Evolutionary conservation across 2,888 invertebrate genomes (phyloP), one percentile per base, ranked within the genome.

Genomic region (Abrostola tripartita): DNA sequence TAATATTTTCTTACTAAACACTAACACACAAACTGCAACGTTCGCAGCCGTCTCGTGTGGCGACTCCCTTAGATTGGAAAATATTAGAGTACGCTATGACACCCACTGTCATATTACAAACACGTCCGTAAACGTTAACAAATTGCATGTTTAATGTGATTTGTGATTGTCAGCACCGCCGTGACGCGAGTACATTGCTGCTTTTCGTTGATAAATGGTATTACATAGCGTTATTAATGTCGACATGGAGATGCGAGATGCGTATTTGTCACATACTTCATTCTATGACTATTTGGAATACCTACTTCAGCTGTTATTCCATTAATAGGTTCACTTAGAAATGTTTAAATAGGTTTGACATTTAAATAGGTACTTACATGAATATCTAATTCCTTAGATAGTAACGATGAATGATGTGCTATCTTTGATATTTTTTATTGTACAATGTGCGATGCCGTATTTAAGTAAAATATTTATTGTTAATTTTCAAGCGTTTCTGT

Each of bases 81-180:
- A 74, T 67, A 71, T 71, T 61, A 71, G 57, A 68, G 74, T 42
- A 42, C 59, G 64, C 61, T 65, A 68, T 70, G 66, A 68, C 69
- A 74, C 64, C 63, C 10, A 38, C 61, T 64, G 64, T 78, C 74
- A 69, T 65, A 73, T 73, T 68, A 68, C 57, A 49, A 47, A 62
- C 61, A 66, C 61, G 68, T 63, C 61, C 59, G 63, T 66, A 71
- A 68, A 69, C 64, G 75, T 53, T 63, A 64, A 81, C 81, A 76
- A 79, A 79, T 79, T 68, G 68, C 67, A 73, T 68, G 67, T 63
- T 70, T 66, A 67, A 63, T 63, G 70, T 78, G 78, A 78, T 78
- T 81, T 75, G 81, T 81, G 61, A 42, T 49, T 61, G 73, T 60
- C 77, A 76, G 53, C 42, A 60, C 42, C 52, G 60, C 60, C 51